phyloP scores from a whole-genome alignment of 2,113 vertebrate genomes.

The Hucho hucho region DNA sequence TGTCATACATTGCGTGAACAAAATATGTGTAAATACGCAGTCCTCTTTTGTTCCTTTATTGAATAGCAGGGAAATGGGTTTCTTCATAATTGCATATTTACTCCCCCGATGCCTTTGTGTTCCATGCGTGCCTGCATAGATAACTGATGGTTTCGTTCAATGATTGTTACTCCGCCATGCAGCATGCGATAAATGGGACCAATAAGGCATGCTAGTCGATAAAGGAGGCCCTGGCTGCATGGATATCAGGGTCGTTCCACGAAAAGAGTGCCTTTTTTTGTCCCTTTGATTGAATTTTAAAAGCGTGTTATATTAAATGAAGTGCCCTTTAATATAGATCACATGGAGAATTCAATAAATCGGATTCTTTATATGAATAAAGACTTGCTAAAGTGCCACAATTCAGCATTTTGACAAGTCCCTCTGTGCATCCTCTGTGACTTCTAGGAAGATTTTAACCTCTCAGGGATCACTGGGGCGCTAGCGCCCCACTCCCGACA shows the following conservation, averaged over 20 bases:
- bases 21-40: conserved; percentile 47
- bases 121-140: conserved; percentile 41
- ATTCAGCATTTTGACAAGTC: too few relatives aligned
- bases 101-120: conserved; percentile 50
- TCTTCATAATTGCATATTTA: conserved; percentile 63
- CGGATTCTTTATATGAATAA: too few relatives aligned
- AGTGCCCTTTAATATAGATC: too few relatives aligned
- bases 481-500: too few relatives aligned
- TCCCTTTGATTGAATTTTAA: too few relatives aligned
- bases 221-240: conserved; percentile 34
- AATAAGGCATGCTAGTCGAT: conserved; percentile 66
- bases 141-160: conserved; percentile 60
- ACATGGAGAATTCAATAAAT: too few relatives aligned
- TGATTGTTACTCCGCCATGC: conserved; percentile 34
- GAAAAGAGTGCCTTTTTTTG: too few relatives aligned
- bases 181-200: conserved; percentile 52
- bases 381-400: too few relatives aligned
- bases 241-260: not conserved
- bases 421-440: too few relatives aligned
- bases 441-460: too few relatives aligned
- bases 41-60: conserved; percentile 59
- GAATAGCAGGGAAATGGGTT: conserved; percentile 55
- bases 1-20: conserved; percentile 37
- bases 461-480: too few relatives aligned
- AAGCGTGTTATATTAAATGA: too few relatives aligned